phyloP scores from a whole-genome alignment of 2,888 invertebrate species.

The Parochlus steinenii region DNA sequence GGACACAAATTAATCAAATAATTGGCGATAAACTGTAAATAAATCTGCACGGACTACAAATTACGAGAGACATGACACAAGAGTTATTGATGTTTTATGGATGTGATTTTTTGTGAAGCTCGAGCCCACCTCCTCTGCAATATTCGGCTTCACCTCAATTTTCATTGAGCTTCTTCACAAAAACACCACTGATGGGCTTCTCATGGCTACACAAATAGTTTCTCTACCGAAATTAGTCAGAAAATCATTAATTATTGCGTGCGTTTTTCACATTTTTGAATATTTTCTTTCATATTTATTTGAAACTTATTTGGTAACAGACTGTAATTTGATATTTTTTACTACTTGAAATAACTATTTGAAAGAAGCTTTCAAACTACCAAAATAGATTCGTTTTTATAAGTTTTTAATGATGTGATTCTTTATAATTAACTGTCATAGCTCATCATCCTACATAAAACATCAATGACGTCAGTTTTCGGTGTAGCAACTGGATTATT shows the following conservation, averaged over 20 bases:
- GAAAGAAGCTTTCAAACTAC: constrained; percentile 12
- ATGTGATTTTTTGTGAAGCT: too few relatives aligned
- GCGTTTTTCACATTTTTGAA: too few relatives aligned
- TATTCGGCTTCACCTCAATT: neutral
- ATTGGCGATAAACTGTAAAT: too few relatives aligned
- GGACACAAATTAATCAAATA: too few relatives aligned
- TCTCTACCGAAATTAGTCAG: constrained; percentile 6
- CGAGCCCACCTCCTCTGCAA: neutral
- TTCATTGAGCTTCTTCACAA: neutral
- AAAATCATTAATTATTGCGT: constrained; percentile 12
- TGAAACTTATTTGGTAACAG: too few relatives aligned
- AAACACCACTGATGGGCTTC: too few relatives aligned
- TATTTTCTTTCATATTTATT: too few relatives aligned
- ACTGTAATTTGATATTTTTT: constrained; percentile 13
- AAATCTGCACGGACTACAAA: too few relatives aligned
- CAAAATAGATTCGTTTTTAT: constrained; percentile 11
- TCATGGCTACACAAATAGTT: neutral
- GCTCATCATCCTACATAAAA: constrained; percentile 8
- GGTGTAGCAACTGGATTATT: too few relatives aligned
- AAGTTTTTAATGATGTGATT: constrained; percentile 10
- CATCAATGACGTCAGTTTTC: constrained; percentile 5
- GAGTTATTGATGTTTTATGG: too few relatives aligned
- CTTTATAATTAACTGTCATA: constrained; percentile 13
- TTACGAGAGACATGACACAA: too few relatives aligned
- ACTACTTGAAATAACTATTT: too few relatives aligned